phyloP scores from a whole-genome alignment of 37 sponge, comb jelly and placozoan species.

The Eunapius fragilis region DNA sequence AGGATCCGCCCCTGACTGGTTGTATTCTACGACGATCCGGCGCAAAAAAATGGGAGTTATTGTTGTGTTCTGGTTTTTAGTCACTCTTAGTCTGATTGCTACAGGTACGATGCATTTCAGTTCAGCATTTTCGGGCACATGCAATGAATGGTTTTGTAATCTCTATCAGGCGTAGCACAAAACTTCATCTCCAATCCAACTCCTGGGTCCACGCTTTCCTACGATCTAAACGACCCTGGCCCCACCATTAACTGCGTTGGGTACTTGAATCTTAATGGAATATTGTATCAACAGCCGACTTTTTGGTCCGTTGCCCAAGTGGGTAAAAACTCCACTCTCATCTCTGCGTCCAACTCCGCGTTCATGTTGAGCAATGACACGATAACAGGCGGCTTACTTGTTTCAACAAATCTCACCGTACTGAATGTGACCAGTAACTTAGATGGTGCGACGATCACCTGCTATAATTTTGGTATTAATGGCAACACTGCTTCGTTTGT shows the following conservation, averaged over 20 bases:
- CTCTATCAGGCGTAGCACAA: too few relatives aligned
- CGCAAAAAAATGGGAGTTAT: too few relatives aligned
- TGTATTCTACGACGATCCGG: too few relatives aligned
- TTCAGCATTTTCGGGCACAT: too few relatives aligned
- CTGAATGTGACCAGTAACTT: background rate
- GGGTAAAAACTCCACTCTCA: background rate
- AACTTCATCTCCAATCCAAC: background rate
- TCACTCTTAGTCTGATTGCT: too few relatives aligned
- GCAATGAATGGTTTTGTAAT: too few relatives aligned
- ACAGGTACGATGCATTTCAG: too few relatives aligned
- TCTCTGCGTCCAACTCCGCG: background rate
- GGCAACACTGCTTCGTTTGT: background rate
- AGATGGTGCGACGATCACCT: background rate
- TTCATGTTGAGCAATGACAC: background rate
- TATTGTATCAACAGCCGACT: background rate
- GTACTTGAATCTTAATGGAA: background rate
- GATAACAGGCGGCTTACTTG: background rate
- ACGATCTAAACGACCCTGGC: background rate
- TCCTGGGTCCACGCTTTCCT: background rate
- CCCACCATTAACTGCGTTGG: background rate
- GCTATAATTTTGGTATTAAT: background rate
- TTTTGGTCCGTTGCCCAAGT: background rate
- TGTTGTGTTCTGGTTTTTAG: too few relatives aligned
- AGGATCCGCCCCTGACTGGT: too few relatives aligned
- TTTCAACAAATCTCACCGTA: background rate